Percentiles rank a stretch among this genome's conserved stretches.
These are phyloP conservation scores for Thera obeliscata DNA, from an alignment of 2,888 invertebrate species.

Conservation along the genomic window DNA sequence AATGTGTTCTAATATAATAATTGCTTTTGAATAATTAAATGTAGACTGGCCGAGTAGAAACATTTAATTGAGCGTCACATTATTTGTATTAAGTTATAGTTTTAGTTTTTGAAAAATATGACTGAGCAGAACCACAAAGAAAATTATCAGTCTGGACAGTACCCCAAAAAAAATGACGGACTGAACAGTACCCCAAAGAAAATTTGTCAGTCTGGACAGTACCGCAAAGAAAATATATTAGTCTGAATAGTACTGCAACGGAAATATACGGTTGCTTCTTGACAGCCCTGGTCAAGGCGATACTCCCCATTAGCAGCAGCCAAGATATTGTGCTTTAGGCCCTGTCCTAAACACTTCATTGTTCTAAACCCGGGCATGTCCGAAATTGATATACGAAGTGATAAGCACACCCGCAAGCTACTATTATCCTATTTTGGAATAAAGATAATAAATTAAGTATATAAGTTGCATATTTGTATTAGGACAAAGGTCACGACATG, in stretches of 20 bases:
- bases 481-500: conserved; percentile 10
- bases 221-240: neutral
- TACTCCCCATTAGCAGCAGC: conserved; percentile 66
- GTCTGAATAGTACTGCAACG: neutral
- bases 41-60: too few species aligned
- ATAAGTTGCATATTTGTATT: conserved; percentile 1
- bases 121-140: too few species aligned
- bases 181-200: too few species aligned
- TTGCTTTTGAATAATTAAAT: too few species aligned
- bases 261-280: neutral
- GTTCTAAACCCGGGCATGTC: conserved; percentile 59
- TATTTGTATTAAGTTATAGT: too few species aligned
- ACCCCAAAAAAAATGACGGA: too few species aligned
- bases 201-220: neutral
- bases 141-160: too few species aligned
- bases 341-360: conserved; percentile 68
- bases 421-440: conserved; percentile 23
- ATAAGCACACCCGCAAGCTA: conserved; percentile 47
- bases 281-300: conserved; percentile 61
- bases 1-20: too few species aligned
- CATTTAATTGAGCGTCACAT: too few species aligned
- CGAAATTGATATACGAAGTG: conserved; percentile 61
- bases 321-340: conserved; percentile 68
- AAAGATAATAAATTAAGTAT: conserved; percentile 8
- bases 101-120: too few species aligned